Evolutionary conservation across 2,888 invertebrate species (phyloP), one percentile per base, ranked within the genome.

Genomic region (Drosophila paranaensis): DNA sequence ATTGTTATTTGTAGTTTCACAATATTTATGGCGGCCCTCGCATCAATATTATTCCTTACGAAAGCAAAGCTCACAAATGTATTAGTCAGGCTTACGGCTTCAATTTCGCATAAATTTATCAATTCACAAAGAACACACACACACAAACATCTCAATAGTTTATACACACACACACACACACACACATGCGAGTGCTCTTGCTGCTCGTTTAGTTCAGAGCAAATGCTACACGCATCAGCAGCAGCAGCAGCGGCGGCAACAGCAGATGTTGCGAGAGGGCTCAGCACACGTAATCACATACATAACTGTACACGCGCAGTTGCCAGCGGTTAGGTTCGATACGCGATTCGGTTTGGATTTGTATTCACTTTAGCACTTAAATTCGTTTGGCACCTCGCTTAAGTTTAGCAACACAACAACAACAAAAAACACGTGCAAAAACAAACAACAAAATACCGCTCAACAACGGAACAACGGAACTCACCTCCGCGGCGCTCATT

Each of bases 401-500:
- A 6, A 64, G 37, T 58, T 61, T 46, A 16, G 42, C 50, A 40
- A 43, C 56, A 72, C 46, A 65, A 27, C 71, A 46, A 27, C 14
- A 64, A 20, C 6, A 43, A 33, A 33, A 33, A 10, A 10, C 33
- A 10, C 2, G 6, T 1, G 5, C 20, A 6, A 33, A 33, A 33
- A 8, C 30, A 16, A 20, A 2, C 10, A 8, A 35, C 35, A 45
- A 16, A 39, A 0, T 46, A 40, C 16, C 50, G 3, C 20, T 13
- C 35, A 30, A 27, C 62, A 27, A 14, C 3, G 9, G 11, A n/a
- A 8, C 8, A 13, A 4, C 6, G 9, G 11, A 10, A 85, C 88
- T 82, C 63, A 82, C 86, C 88, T 82, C 80, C 37, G 62, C 10
- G n/a, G 40, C 66, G 51, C 86, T 80, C 88, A 88, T 80, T 48